Base-by-base conservation (phyloP, 1,140 invertebrate genomes). In the Belonocnema kinseyi region DNA sequence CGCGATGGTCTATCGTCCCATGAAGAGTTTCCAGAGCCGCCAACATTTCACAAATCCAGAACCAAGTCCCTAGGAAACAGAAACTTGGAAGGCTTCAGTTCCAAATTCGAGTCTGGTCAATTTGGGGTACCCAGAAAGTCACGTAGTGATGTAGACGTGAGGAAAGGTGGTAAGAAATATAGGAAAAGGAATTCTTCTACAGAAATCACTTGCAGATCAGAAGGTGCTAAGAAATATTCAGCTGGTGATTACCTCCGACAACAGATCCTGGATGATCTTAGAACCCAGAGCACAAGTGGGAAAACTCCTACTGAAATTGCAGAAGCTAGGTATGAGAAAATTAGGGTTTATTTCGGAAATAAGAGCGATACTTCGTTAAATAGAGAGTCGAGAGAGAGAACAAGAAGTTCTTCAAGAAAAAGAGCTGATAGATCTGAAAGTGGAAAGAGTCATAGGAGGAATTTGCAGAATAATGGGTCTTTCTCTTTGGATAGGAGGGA, bases 61-160 rank as follows among this genome's bases (percentile, higher is more conserved):
- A 79, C 26, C 54, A 73, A 17, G 14, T 11, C 72, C 0, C 76
- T 33, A 2, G 81, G 82, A 0, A 90, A 89, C 77, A 75, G 89
- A 2, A 90, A 89, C 52, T 52, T 84, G 5, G 89, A 90, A 26
- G 89, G 88, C 0, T 89, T 86, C 50, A 90, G 89, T 74, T 82
- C 71, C 11, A 89, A 88, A 54, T 88, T 86, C 40, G 88, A 87
- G 0, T 61, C 74, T 10, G 72, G 76, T 7, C 70, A 79, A 10
- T 83, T 84, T 7, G 78, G 74, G 0, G 72, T 66, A n/a, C 87
- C 89, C 0, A 79, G 86, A 14, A 91, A 90, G 16, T 90, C 88
- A 0, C 77, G 83, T 3, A 91, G 89, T 74, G 88, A 89, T 4
- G 82, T 81, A 0, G 74, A 77, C 2, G 73, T 90, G 14, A 66